These are phyloP conservation scores for Leucania comma DNA, from an alignment of 2,888 invertebrate genomes.

Conservation along the genomic window DNA sequence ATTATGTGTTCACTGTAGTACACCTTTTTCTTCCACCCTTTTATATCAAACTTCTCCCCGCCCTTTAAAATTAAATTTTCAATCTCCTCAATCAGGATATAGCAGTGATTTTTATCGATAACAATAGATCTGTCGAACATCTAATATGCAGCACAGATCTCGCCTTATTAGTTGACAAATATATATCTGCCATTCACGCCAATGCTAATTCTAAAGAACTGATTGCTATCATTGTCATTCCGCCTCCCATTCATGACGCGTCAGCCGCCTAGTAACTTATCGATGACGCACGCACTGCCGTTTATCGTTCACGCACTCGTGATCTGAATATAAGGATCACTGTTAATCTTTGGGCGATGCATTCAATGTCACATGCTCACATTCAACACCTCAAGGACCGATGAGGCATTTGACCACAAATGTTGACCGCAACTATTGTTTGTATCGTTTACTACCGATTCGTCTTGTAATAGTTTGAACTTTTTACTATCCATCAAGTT, in stretches of 20 bases:
- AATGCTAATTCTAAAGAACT: constrained; percentile 23
- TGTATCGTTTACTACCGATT: not conserved
- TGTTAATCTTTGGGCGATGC: constrained; percentile 56
- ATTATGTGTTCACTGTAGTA: not conserved
- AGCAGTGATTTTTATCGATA: not conserved
- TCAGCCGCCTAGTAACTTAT: constrained; percentile 52
- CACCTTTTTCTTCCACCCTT: not conserved
- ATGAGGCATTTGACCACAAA: constrained; percentile 50
- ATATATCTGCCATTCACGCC: constrained; percentile 15
- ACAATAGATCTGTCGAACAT: not conserved
- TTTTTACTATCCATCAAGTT: not conserved
- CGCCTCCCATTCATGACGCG: constrained; percentile 48
- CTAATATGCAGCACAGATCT: not conserved
- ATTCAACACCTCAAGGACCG: constrained; percentile 59
- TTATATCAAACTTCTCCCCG: not conserved
- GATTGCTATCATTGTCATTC: constrained; percentile 36
- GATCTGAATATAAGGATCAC: constrained; percentile 60
- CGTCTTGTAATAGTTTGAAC: not conserved
- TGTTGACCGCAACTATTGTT: constrained; percentile 41
- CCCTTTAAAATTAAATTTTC: not conserved
- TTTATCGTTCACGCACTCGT: constrained; percentile 54
- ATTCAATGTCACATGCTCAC: constrained; percentile 64
- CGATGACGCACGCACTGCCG: constrained; percentile 61
- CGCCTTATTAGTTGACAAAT: not conserved
- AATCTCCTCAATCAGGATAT: not conserved